Percentiles rank a stretch among this genome's conserved stretches.
phyloP scores from a whole-genome alignment of 2,113 vertebrate genomes.

The Camelus bactrianus region DNA sequence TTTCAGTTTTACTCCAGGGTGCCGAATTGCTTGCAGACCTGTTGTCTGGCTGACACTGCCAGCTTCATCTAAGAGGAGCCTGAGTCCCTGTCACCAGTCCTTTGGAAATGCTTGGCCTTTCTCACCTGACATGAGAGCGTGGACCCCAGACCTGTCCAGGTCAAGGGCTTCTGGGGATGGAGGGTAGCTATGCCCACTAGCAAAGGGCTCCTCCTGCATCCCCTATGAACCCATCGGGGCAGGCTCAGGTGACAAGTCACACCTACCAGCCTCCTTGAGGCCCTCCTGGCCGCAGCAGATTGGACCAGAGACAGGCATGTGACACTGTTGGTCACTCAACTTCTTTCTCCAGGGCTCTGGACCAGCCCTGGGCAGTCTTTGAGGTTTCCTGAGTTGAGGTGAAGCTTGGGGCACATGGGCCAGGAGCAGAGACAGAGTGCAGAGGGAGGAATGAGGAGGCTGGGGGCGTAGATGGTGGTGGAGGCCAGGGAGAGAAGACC shows the following conservation, averaged over 20 bases:
- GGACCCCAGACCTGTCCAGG: background rate
- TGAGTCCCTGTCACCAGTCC: background rate
- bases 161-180: background rate
- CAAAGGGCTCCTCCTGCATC: too few species aligned
- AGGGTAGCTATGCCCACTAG: rapidly evolving
- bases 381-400: background rate
- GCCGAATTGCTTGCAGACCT: background rate
- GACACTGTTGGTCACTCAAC: background rate
- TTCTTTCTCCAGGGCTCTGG: background rate
- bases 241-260: rapidly evolving
- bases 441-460: background rate
- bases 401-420: rapidly evolving
- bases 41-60: background rate
- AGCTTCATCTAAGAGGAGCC: background rate
- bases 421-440: too few species aligned
- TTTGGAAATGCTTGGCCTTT: background rate
- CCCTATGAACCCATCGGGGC: rapidly evolving
- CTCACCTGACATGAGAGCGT: background rate
- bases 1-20: background rate
- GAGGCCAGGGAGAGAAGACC: background rate
- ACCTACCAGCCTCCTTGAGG: background rate
- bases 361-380: background rate
- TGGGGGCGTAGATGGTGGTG: too few species aligned
- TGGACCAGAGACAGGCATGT: background rate
- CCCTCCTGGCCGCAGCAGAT: background rate